Evolutionary conservation across 2,797 vertebrate genomes (phyloP).

Genomic region (Nasua narica): DNA sequence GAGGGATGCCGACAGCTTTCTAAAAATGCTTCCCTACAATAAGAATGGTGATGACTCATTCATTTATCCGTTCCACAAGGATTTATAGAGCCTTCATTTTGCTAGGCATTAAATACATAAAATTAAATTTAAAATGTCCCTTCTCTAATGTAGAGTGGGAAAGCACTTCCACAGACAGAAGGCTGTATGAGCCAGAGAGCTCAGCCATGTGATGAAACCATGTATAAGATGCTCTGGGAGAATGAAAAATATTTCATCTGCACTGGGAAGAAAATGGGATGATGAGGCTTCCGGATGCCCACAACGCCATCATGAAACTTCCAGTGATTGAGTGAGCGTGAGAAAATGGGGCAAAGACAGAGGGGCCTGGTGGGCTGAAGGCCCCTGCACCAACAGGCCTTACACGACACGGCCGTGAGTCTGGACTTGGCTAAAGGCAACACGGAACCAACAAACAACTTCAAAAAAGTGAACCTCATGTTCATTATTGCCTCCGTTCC

Average conservation of each 20-base stretch:
- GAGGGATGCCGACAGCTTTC: neutral
- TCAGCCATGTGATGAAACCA: neutral
- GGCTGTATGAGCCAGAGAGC: neutral
- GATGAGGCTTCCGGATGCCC: neutral
- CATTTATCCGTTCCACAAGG: neutral
- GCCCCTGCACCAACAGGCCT: neutral
- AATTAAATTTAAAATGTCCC: neutral
- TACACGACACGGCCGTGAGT: neutral
- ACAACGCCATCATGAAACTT: neutral
- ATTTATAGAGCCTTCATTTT: neutral
- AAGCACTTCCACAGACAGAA: neutral
- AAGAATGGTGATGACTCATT: neutral
- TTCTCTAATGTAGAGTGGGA: neutral
- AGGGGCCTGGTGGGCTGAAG: neutral
- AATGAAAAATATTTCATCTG: neutral
- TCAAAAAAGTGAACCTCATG: neutral
- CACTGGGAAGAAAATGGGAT: neutral
- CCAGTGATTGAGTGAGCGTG: neutral
- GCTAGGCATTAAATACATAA: neutral
- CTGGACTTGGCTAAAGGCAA: neutral
- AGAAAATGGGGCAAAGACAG: neutral
- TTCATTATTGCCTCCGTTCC: neutral
- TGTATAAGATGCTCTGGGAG: neutral
- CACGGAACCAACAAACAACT: neutral
- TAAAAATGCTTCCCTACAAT: neutral